Conservation (phyloP, 2,888 invertebrate species). For the Phortica okadai region DNA sequence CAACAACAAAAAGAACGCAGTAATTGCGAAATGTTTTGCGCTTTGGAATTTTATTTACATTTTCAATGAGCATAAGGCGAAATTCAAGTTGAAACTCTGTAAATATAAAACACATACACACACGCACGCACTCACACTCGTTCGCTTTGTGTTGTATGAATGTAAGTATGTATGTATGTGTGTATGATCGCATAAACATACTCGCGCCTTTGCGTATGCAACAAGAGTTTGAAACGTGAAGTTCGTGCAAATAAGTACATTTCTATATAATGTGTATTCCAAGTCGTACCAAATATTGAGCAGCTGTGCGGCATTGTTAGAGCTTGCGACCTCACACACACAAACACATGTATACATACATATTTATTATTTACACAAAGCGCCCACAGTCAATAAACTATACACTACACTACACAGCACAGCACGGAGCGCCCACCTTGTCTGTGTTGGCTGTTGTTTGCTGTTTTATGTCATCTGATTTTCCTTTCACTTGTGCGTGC, state of each 20-base stretch:
- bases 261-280: not conserved
- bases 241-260: conserved; percentile 6
- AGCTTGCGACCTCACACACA: no score
- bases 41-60: conserved; percentile 65
- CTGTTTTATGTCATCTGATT: conserved; percentile 58
- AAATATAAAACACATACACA: not conserved
- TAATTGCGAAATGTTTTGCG: conserved; percentile 64
- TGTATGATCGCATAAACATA: not conserved
- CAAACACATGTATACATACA: no score
- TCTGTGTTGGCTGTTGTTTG: not conserved
- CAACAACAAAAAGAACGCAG: conserved; percentile 32
- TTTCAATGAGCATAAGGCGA: conserved; percentile 57
- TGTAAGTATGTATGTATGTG: not conserved
- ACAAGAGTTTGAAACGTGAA: conserved; percentile 16
- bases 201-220: conserved; percentile 29
- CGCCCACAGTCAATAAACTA: no score
- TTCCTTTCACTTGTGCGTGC: conserved; percentile 36
- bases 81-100: conserved; percentile 11
- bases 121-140: not conserved
- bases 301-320: no score
- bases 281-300: not conserved
- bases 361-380: no score
- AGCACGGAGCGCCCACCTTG: not conserved
- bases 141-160: not conserved
- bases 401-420: no score